A percentile compares a stretch with the other conserved stretches of the same genome.
Conservation (phyloP, 2,888 invertebrate genomes). For the Nemoura dubitans region DNA sequence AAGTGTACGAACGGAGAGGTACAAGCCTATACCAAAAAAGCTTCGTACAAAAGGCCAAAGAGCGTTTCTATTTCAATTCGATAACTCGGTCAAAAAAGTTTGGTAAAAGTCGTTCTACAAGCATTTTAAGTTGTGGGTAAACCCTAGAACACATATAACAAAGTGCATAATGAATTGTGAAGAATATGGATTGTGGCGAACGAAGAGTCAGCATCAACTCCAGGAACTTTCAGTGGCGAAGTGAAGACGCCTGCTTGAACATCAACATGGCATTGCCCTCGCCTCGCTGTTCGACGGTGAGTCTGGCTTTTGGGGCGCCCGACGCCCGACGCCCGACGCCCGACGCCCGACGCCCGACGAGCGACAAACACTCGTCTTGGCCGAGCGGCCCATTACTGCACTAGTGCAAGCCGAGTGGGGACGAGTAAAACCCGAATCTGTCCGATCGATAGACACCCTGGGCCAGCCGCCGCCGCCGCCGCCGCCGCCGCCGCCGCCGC, state of each 20-base stretch:
- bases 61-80: not conserved
- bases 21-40: not conserved
- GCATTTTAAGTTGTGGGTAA: not conserved
- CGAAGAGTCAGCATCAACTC: not conserved
- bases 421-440: conserved; percentile 1
- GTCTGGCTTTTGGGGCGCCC: not conserved
- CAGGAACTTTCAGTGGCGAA: not conserved
- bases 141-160: not conserved
- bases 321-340: too few relatives aligned
- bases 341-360: too few relatives aligned
- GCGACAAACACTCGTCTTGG: not conserved
- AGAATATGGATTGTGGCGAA: not conserved
- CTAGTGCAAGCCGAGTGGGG: not conserved
- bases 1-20: not conserved
- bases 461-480: not conserved
- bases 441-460: conserved; percentile 25
- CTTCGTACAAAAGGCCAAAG: not conserved
- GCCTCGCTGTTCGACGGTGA: not conserved
- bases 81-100: not conserved
- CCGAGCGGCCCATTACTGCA: not conserved
- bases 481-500: too few relatives aligned
- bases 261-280: not conserved
- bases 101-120: not conserved
- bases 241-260: not conserved
- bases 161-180: not conserved